A percentile compares a stretch with the other conserved stretches of the same genome.
phyloP scores from a whole-genome alignment of 2,797 vertebrate species.

The Merluccius polli region DNA sequence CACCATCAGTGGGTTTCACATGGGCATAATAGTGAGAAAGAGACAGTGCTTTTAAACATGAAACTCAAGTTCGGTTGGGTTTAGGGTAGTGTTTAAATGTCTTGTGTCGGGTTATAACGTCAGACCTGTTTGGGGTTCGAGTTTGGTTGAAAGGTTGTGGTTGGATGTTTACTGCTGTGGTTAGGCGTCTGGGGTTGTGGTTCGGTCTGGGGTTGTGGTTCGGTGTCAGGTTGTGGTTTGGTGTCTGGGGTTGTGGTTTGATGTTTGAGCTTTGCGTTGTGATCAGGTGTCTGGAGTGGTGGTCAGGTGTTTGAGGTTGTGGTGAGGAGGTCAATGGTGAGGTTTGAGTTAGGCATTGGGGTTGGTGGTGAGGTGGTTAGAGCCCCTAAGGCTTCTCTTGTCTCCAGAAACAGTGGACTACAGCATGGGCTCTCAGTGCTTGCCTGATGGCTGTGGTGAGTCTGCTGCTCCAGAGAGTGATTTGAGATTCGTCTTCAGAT shows the following conservation, averaged over 20 bases:
- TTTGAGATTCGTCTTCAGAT: conserved; percentile 6
- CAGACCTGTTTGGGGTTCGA: too few species aligned
- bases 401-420: neutral
- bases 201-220: too few species aligned
- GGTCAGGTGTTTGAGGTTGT: neutral
- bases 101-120: too few species aligned
- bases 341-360: neutral
- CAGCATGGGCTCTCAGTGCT: neutral
- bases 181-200: too few species aligned
- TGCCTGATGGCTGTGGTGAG: neutral
- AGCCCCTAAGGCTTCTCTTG: neutral
- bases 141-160: too few species aligned
- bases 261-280: neutral
- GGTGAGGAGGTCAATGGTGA: neutral
- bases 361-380: neutral
- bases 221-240: too few species aligned
- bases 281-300: neutral
- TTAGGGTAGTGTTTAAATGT: neutral
- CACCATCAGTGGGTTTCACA: neutral
- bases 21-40: too few species aligned
- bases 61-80: neutral
- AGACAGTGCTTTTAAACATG: neutral
- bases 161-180: too few species aligned
- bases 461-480: neutral
- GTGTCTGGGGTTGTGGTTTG: too few species aligned